These are phyloP conservation scores for Habroteleia sp. DNA, from an alignment of 2,888 invertebrate genomes.

Conservation along the genomic window DNA sequence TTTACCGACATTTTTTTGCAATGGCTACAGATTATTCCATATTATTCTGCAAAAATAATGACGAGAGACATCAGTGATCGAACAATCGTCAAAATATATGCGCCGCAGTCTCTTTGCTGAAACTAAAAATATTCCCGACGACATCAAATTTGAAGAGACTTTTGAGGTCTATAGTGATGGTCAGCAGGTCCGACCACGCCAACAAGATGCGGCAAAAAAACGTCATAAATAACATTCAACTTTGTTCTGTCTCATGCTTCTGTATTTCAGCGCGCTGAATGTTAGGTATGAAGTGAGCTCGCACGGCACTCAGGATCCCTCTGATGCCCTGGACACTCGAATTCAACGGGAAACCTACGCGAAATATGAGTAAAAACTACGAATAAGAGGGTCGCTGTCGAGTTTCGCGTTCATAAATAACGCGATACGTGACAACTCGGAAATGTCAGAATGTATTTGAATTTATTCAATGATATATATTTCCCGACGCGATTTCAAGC, in stretches of 20 bases:
- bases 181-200: slow-evolving; percentile 38
- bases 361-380: slow-evolving; percentile 75
- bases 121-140: slow-evolving; percentile 30
- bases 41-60: slow-evolving; percentile 20
- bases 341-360: slow-evolving; percentile 66
- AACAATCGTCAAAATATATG: slow-evolving; percentile 17
- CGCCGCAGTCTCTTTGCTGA: slow-evolving; percentile 24
- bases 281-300: slow-evolving; percentile 54
- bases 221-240: slow-evolving; percentile 73
- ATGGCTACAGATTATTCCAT: not conserved
- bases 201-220: slow-evolving; percentile 65
- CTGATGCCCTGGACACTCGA: slow-evolving; percentile 54
- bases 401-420: slow-evolving; percentile 74
- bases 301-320: slow-evolving; percentile 44
- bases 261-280: slow-evolving; percentile 49
- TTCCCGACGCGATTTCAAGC: slow-evolving; percentile 18
- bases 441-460: slow-evolving; percentile 59
- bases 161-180: slow-evolving; percentile 62
- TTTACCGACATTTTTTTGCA: slow-evolving; percentile 35
- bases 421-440: slow-evolving; percentile 72
- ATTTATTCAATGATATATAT: slow-evolving; percentile 47
- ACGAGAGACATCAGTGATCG: slow-evolving; percentile 40
- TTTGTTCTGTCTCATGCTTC: slow-evolving; percentile 58
- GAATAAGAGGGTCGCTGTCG: slow-evolving; percentile 76
- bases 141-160: slow-evolving; percentile 55